These are phyloP conservation scores for Chymomyza costata DNA, from an alignment of 1,140 invertebrate genomes.

Conservation along the genomic window DNA sequence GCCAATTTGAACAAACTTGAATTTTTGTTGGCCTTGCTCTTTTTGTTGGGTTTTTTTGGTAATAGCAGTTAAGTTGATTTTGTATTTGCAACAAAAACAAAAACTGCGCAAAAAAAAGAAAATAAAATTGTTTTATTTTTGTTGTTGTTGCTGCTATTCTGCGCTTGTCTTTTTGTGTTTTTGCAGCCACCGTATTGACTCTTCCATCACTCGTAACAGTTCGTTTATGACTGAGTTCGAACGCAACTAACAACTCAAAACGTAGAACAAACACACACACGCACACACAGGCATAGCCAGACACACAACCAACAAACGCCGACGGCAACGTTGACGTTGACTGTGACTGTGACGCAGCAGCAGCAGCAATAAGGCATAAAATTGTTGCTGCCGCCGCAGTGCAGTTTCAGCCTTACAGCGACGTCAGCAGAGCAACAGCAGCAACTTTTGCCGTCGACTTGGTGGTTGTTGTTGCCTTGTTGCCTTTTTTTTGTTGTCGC, in stretches of 20 bases:
- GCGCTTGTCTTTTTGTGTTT: constrained; percentile 14
- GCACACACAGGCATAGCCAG: constrained; percentile 8
- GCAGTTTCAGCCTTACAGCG: too few relatives aligned
- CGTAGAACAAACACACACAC: constrained; percentile 33
- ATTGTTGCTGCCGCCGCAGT: not conserved
- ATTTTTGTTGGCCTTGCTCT: constrained; percentile 7
- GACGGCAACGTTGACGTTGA: not conserved
- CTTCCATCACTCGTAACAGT: constrained; percentile 63
- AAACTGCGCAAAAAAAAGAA: too few relatives aligned
- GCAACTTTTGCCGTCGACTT: too few relatives aligned
- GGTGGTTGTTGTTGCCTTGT: too few relatives aligned
- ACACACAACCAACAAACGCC: constrained; percentile 13
- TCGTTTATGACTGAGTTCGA: constrained; percentile 59
- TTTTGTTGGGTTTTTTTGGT: not conserved
- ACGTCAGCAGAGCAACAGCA: not conserved
- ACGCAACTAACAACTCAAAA: constrained; percentile 51
- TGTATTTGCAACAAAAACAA: too few relatives aligned
- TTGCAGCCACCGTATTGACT: constrained; percentile 42
- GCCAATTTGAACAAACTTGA: not conserved
- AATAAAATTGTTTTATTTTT: constrained; percentile 10
- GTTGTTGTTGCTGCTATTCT: constrained; percentile 9
- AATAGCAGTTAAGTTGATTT: not conserved
- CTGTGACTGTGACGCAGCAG: constrained; percentile 3
- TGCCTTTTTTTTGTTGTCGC: too few relatives aligned
- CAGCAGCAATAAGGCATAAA: not conserved